Conservation (phyloP, 2,113 vertebrate species). For the Ammodramus savannarum region DNA sequence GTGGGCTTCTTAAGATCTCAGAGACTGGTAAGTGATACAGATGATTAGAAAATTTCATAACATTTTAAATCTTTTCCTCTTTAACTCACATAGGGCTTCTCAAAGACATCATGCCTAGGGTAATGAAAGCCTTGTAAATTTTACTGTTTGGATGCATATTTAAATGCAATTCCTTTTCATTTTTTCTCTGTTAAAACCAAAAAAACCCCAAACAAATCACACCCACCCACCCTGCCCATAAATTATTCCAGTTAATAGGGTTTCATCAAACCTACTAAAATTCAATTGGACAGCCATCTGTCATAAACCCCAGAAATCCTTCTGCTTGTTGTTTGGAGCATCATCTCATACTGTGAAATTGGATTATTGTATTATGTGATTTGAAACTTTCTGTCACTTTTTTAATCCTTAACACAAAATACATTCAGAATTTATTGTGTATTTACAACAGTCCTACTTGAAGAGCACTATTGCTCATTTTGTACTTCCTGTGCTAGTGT, state of each 20-base stretch:
- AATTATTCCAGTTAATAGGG: neutral
- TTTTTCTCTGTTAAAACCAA: neutral
- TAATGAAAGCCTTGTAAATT: neutral
- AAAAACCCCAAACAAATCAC: neutral
- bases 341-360: neutral
- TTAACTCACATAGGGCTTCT: neutral
- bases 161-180: neutral
- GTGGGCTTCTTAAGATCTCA: neutral
- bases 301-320: neutral
- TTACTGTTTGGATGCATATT: neutral
- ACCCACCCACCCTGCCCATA: neutral
- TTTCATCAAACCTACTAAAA: neutral
- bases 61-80: neutral
- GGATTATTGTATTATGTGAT: neutral
- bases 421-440: neutral
- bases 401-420: neutral
- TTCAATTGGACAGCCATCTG: neutral
- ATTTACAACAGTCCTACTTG: neutral
- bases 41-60: neutral
- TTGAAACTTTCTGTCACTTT: neutral
- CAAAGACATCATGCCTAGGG: neutral
- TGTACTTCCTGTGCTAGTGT: neutral
- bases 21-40: neutral
- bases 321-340: neutral
- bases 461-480: neutral